Conservation (phyloP, 2,113 vertebrate genomes). For the Brienomyrus brachyistius region DNA sequence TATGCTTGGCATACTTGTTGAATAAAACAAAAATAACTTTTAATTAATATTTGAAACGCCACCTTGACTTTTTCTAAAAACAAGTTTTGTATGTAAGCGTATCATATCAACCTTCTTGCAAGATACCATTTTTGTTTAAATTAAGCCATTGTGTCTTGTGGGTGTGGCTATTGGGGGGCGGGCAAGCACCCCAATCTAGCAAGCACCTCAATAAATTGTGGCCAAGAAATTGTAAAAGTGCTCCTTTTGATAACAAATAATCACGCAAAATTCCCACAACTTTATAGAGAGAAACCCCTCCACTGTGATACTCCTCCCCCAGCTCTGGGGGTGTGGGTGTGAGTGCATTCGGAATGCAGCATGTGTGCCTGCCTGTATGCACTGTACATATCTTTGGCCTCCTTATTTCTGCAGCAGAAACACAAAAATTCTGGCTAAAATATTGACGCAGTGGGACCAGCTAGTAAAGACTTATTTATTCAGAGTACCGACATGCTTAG, state of each 20-base stretch:
- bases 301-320: not conserved
- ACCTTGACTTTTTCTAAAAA: not conserved
- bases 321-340: not conserved
- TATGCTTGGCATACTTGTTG: not conserved
- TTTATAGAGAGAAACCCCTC: too few relatives aligned
- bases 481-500: not conserved
- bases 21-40: not conserved
- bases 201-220: too few relatives aligned
- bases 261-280: too few relatives aligned
- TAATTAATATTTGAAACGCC: not conserved
- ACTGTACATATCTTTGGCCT: not conserved
- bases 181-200: not conserved
- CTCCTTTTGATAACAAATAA: too few relatives aligned
- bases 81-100: not conserved
- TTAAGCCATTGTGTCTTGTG: not conserved
- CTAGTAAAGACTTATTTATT: not conserved
- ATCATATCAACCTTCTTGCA: not conserved
- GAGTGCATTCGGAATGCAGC: not conserved
- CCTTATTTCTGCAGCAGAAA: not conserved
- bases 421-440: not conserved
- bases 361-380: not conserved
- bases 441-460: not conserved
- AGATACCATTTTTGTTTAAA: not conserved
- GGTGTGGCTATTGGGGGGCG: not conserved
- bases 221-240: not conserved